These are phyloP conservation scores for Coregonus ussuriensis DNA, from an alignment of 2,797 vertebrate genomes.

Conservation along the genomic window DNA sequence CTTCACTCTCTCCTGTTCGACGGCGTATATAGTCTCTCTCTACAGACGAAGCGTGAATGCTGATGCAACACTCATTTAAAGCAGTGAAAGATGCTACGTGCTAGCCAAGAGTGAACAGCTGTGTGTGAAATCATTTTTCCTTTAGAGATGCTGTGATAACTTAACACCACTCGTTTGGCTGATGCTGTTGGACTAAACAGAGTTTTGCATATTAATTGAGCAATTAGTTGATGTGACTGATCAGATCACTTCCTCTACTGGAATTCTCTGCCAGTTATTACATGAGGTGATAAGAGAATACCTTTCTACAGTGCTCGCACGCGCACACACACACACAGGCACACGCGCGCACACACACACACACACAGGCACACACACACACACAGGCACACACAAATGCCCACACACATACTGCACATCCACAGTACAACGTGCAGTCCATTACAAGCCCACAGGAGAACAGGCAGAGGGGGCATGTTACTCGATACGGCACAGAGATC, in stretches of 20 bases:
- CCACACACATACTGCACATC: slow-evolving; percentile 15
- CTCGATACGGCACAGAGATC: slow-evolving; percentile 26
- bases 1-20: not conserved
- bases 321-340: not conserved
- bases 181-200: not conserved
- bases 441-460: slow-evolving; percentile 18
- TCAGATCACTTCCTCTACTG: not conserved
- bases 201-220: not conserved
- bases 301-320: not conserved
- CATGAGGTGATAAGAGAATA: not conserved
- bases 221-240: not conserved
- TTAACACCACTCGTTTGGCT: not conserved
- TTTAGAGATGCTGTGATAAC: not conserved
- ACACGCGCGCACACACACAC: not conserved
- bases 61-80: not conserved
- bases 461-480: slow-evolving; percentile 16
- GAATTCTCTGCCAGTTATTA: not conserved
- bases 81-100: not conserved
- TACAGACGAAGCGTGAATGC: not conserved
- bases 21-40: not conserved
- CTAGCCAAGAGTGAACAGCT: not conserved
- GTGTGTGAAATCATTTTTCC: not conserved
- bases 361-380: not conserved
- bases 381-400: not conserved
- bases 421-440: slow-evolving; percentile 2